These are phyloP conservation scores for Pinctada fucata DNA, from an alignment of 2,888 invertebrate genomes.

Conservation along the genomic window DNA sequence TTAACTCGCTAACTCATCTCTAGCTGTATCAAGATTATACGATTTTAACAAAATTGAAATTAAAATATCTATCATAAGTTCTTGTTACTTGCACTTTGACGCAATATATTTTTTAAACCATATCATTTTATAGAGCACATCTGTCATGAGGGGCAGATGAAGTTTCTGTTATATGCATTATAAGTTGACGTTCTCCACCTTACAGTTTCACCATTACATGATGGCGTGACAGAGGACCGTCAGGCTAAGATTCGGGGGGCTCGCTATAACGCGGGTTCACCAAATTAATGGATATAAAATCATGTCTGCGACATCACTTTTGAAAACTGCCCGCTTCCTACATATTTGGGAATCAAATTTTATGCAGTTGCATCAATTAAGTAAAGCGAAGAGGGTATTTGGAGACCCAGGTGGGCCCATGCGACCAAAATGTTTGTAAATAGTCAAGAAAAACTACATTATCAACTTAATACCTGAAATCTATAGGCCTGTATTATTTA, in stretches of 20 bases:
- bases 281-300: conserved; percentile 10
- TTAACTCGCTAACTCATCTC: too few relatives aligned
- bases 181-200: too few relatives aligned
- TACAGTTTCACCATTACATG: background rate
- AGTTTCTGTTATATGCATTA: too few relatives aligned
- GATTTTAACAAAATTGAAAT: too few relatives aligned
- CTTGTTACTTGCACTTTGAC: too few relatives aligned
- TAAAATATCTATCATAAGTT: too few relatives aligned
- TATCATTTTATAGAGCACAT: too few relatives aligned
- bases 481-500: background rate
- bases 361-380: conserved; percentile 2
- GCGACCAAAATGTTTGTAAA: conserved; percentile 4
- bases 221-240: background rate
- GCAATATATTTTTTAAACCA: too few relatives aligned
- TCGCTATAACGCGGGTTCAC: background rate
- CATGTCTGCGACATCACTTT: conserved; percentile 8
- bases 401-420: conserved; percentile 15
- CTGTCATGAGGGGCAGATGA: too few relatives aligned
- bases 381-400: background rate
- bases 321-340: background rate
- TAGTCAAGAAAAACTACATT: background rate
- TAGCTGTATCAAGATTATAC: too few relatives aligned
- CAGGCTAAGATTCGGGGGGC: background rate
- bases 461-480: background rate
- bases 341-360: background rate